A percentile compares a stretch with the other conserved stretches of the same genome.
Evolutionary conservation across 1,140 invertebrate genomes (phyloP).

Genomic region (Lithobius niger): DNA sequence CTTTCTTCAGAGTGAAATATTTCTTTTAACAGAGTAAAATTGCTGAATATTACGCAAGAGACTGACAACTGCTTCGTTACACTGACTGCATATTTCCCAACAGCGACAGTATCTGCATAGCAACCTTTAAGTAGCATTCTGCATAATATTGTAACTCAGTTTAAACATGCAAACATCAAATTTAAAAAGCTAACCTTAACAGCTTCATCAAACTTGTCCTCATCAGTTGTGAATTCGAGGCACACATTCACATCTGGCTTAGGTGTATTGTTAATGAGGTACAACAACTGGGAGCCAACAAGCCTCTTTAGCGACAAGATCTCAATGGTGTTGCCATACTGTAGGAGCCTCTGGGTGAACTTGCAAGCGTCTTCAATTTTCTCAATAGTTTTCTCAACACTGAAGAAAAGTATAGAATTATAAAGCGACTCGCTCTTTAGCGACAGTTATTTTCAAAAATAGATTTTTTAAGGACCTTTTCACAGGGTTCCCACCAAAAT

Average conservation of each 20-base stretch:
- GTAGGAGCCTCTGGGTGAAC: conserved; percentile 60
- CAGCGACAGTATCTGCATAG: too few species aligned
- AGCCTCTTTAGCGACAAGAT: conserved; percentile 63
- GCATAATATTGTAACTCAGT: too few species aligned
- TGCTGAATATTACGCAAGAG: too few species aligned
- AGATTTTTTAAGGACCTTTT: too few species aligned
- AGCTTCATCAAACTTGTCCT: conserved; percentile 55
- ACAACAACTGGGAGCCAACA: conserved; percentile 55
- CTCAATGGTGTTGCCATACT: conserved; percentile 67
- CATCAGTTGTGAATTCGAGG: conserved; percentile 68
- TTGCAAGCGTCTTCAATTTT: conserved; percentile 71
- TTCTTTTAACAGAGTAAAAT: not conserved
- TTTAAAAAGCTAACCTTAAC: conserved; percentile 38
- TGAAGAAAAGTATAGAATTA: conserved; percentile 21
- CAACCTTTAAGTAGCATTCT: too few species aligned
- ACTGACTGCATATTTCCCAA: too few species aligned
- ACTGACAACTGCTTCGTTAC: too few species aligned
- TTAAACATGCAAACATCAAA: too few species aligned
- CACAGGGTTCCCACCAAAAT: too few species aligned
- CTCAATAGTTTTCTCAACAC: conserved; percentile 59
- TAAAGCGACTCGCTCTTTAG: too few species aligned
- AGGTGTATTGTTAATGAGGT: conserved; percentile 62
- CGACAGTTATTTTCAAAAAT: too few species aligned
- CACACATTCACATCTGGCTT: conserved; percentile 59
- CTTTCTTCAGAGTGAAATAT: too few species aligned